These are phyloP conservation scores for Centropristis striata DNA, from an alignment of 2,113 vertebrate genomes.

Conservation along the genomic window DNA sequence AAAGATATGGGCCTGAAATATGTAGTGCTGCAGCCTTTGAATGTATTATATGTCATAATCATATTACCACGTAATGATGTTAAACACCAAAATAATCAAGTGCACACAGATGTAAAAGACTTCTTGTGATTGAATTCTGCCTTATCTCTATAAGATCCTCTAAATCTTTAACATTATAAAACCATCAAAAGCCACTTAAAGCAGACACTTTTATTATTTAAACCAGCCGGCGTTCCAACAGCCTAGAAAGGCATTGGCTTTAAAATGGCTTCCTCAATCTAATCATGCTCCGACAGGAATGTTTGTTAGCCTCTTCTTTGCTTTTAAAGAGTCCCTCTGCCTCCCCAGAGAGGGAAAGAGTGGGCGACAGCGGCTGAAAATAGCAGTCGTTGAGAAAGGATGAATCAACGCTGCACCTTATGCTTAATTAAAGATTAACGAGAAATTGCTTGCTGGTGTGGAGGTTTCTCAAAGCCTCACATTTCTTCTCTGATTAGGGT, in stretches of 20 bases:
- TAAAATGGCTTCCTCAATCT: constrained; percentile 30
- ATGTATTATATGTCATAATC: neutral
- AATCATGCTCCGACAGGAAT: constrained; percentile 51
- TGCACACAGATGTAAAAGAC: neutral
- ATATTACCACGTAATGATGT: neutral
- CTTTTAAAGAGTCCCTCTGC: constrained; percentile 64
- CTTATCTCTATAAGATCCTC: constrained; percentile 16
- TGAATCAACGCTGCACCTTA: constrained; percentile 80
- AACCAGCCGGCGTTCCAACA: neutral
- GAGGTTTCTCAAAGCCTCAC: constrained; percentile 75
- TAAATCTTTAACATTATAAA: constrained; percentile 14
- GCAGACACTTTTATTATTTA: neutral
- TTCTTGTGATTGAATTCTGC: constrained; percentile 4
- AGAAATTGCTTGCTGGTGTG: constrained; percentile 71
- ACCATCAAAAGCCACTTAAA: neutral
- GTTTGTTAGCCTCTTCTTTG: constrained; percentile 53
- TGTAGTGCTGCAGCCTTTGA: constrained; percentile 1
- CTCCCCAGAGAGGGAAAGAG: constrained; percentile 62
- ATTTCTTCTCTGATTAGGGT: constrained; percentile 80
- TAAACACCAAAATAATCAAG: neutral
- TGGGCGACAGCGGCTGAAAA: constrained; percentile 74
- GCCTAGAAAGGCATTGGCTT: constrained; percentile 18
- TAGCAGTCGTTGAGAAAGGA: constrained; percentile 75
- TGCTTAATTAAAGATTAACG: constrained; percentile 86
- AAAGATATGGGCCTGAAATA: neutral